phyloP scores from a whole-genome alignment of 2,888 invertebrate genomes.

The Stenchaetothrips biformis region DNA sequence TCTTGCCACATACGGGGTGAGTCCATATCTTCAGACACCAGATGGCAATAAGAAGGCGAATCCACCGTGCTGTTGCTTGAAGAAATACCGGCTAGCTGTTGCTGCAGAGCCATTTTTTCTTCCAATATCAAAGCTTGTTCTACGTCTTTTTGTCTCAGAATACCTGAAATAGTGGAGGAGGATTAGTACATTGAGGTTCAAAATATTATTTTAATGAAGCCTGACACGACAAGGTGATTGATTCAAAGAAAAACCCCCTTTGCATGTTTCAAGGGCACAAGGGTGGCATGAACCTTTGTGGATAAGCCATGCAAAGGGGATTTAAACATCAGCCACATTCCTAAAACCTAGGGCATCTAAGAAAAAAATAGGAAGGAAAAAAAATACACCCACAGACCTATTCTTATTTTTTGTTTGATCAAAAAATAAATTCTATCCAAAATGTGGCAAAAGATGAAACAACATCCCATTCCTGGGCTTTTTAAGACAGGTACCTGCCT shows the following conservation, averaged over 20 bases:
- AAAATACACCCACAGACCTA: background rate
- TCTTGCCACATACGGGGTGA: slow-evolving; percentile 77
- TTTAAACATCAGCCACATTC: too few species aligned
- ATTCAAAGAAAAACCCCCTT: too few species aligned
- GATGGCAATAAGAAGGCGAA: slow-evolving; percentile 67
- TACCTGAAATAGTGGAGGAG: slow-evolving; percentile 52
- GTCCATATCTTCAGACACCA: slow-evolving; percentile 69
- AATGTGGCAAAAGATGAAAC: background rate
- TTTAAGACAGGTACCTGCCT: too few species aligned
- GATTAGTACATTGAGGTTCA: background rate
- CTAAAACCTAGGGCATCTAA: too few species aligned
- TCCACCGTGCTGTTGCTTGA: slow-evolving; percentile 51
- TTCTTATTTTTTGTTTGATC: too few species aligned
- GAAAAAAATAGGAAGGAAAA: background rate
- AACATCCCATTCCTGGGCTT: background rate
- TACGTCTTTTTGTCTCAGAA: slow-evolving; percentile 79
- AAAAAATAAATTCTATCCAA: background rate
- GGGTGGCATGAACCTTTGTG: too few species aligned
- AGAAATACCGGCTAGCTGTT: slow-evolving; percentile 55
- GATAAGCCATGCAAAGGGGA: too few species aligned
- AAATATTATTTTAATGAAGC: too few species aligned
- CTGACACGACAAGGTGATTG: too few species aligned
- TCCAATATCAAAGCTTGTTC: slow-evolving; percentile 81
- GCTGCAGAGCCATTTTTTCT: slow-evolving; percentile 80
- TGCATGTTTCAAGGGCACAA: too few species aligned